Evolutionary conservation across 2,888 invertebrate species (phyloP), one percentile per base, ranked within the genome.

Genomic region (Neoscelio sp.): DNA sequence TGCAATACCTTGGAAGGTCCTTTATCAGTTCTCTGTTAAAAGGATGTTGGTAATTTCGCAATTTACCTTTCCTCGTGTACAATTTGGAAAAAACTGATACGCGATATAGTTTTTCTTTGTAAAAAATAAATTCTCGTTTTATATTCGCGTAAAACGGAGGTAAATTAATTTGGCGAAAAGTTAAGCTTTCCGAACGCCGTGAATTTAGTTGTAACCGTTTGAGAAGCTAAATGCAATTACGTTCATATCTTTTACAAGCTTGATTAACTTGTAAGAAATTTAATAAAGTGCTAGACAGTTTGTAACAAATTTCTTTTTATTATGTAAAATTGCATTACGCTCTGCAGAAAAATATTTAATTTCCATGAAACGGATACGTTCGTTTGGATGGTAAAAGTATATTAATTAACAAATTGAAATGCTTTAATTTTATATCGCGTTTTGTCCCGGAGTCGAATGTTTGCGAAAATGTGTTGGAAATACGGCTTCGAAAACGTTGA

Each of bases 191-290:
- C 2, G 6, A 23, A 23, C 23, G 23, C 23, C 6, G 23, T 54
- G 35, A 40, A 67, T 71, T 56, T 48, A 54, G 62, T 33, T 77
- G 76, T 77, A 75, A 68, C 38, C 15, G 15, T 38, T 38, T 12
- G 38, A 13, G 38, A n/a, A 38, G 6, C 67, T 67, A 50, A 68
- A 76, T 33, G 75, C 35, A 67, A 68, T 48, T 50, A 68, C 35
- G 35, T 46, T 54, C 38, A 44, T 54, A 35, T 33, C 52, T 67
- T 58, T 6, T 10, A 18, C 46, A 54, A 75, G 68, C 15, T 68
- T n/a, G 33, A 54, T 75, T 75, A 54, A 48, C 40, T 54, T 38
- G 62, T 54, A 60, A 75, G 62, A 10, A 33, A 73, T 35, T 58
- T 30, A 74, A 60, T 26, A 26, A 17, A 38, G 10, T 20, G 56